These are phyloP conservation scores for Caerostris darwini DNA, from an alignment of 1,140 invertebrate genomes.

Conservation along the genomic window DNA sequence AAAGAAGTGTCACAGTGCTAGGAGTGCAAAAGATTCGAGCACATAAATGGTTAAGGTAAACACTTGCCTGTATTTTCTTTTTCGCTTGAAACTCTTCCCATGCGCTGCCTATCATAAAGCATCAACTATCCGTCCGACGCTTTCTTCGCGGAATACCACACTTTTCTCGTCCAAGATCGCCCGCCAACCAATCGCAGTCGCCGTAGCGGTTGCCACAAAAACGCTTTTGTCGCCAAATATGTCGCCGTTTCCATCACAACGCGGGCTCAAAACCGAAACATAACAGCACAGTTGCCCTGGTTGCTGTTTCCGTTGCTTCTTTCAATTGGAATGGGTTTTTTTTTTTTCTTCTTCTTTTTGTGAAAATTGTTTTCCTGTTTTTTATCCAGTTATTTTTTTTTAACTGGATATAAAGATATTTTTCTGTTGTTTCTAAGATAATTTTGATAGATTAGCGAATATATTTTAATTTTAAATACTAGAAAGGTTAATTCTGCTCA, in stretches of 20 bases:
- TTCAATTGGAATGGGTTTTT: neutral
- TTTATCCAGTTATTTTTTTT: too few relatives aligned
- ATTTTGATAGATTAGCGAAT: too few relatives aligned
- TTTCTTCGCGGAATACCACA: constrained; percentile 1
- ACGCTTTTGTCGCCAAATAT: constrained; percentile 11
- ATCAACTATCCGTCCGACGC: constrained; percentile 7
- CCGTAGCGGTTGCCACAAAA: neutral
- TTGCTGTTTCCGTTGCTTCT: neutral
- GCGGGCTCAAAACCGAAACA: constrained; percentile 18
- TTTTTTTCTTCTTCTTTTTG: neutral
- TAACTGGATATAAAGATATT: too few relatives aligned
- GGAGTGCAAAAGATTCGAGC: neutral
- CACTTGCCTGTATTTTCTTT: constrained; percentile 50
- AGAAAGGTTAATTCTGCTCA: too few relatives aligned
- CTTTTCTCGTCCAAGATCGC: constrained; percentile 1
- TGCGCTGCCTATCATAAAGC: constrained; percentile 26
- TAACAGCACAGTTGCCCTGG: neutral
- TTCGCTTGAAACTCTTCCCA: constrained; percentile 17
- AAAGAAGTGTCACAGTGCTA: neutral
- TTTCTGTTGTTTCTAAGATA: too few relatives aligned
- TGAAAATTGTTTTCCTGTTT: too few relatives aligned
- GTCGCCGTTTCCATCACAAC: constrained; percentile 42
- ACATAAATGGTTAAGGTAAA: neutral
- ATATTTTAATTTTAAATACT: too few relatives aligned
- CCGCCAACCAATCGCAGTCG: constrained; percentile 16